A percentile compares a stretch with the other conserved stretches of the same genome.
Evolutionary conservation across 2,888 invertebrate species (phyloP).

Genomic region (Eumerus sabulonum): DNA sequence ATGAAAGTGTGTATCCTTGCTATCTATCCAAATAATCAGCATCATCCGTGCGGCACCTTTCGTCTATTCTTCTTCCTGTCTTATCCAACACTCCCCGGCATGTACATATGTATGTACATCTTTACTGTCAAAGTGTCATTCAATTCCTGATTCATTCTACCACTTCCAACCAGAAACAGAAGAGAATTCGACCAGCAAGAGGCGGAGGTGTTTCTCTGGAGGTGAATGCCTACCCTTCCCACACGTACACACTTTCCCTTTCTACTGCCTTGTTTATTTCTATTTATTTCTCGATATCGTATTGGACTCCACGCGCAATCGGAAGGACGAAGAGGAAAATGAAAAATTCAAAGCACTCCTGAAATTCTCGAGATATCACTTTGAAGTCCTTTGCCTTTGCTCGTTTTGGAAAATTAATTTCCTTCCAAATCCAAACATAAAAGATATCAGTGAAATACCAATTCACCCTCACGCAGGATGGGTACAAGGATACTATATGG

Average conservation of each 20-base stretch:
- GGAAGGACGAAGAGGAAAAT: constrained; percentile 38
- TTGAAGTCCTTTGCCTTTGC: constrained; percentile 40
- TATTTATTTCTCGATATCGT: constrained; percentile 6
- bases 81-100: constrained; percentile 57
- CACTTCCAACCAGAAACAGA: not conserved
- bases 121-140: constrained; percentile 65
- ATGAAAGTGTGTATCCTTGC: constrained; percentile 50
- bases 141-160: constrained; percentile 54
- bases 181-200: not conserved
- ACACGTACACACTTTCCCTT: constrained; percentile 7
- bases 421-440: constrained; percentile 8
- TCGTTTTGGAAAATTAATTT: constrained; percentile 63
- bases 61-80: constrained; percentile 66
- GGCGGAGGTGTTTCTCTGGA: constrained; percentile 59
- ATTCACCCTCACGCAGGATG: constrained; percentile 26
- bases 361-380: constrained; percentile 49
- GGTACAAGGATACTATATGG: constrained; percentile 34
- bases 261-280: constrained; percentile 30
- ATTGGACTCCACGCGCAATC: constrained; percentile 41
- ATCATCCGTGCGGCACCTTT: constrained; percentile 68
- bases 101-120: constrained; percentile 26
- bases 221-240: constrained; percentile 49
- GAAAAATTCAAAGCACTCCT: constrained; percentile 63
- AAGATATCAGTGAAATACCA: constrained; percentile 48
- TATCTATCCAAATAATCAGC: constrained; percentile 69